Evolutionary conservation across 2,113 vertebrate species (phyloP), one percentile per base, ranked within the genome.

Genomic region (Lagopus leucura): DNA sequence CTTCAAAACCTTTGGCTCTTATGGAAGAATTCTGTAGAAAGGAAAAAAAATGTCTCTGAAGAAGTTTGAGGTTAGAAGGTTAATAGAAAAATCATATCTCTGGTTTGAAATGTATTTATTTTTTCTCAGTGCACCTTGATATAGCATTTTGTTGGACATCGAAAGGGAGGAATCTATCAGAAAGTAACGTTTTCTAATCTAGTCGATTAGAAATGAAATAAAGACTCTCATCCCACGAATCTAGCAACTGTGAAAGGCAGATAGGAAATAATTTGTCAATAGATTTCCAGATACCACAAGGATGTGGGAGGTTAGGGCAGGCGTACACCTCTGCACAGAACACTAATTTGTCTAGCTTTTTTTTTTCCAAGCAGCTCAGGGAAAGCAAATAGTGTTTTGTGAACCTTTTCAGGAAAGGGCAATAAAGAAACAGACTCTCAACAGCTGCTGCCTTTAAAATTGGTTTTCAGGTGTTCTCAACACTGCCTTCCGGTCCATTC

Each of bases 71-170:
- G 92, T 83, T 86, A 86, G 76, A 40, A 86, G 66, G 95, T 94
- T 97, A 95, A 94, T 96, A 95, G 88, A 88, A 94, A 94, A 92
- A 58, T 90, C 88, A 6, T 96, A 81, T 95, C 88, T 96, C 76
- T 86, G 43, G 40, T 28, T 25, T 81, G 66, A 54, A 91, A 77
- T 93, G 80, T 66, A 8, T 75, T 38, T 79, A 47, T 43, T 85
- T 58, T 64, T 64, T 71, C 71, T 16, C 7, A 0, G 27, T 85
- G 77, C 45, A 66, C 21, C 74, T 90, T 7, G 1, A 40, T 76
- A 84, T 28, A 47, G n/a, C 28, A 54, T 78, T 88, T 80, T 72
- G 47, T 69, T 84, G 80, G 50, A 75, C 27, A 88, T 66, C 54
- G 82, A 34, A 74, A 81, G 66, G 18, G 8, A 8, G 1, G 47